These are phyloP conservation scores for Tipula vernalis DNA, from an alignment of 2,888 invertebrate species.

Conservation along the genomic window DNA sequence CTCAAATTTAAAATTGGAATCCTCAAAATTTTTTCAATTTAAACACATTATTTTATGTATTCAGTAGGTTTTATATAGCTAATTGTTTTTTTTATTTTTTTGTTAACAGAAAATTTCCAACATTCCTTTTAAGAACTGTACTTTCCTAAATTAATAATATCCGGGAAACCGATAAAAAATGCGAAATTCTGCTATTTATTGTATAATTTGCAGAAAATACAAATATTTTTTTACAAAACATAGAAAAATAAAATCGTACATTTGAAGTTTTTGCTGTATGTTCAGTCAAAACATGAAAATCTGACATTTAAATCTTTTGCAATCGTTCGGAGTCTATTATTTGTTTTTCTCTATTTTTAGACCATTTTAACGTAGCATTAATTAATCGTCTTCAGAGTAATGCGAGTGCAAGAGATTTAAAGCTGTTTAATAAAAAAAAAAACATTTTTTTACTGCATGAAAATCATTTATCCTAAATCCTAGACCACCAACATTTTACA, in stretches of 20 bases:
- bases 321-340: background rate
- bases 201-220: background rate
- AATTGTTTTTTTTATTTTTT: too few relatives aligned
- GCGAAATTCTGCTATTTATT: background rate
- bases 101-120: too few relatives aligned
- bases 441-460: background rate
- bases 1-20: too few relatives aligned
- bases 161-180: background rate
- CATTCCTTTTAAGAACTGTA: background rate
- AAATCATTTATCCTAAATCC: background rate
- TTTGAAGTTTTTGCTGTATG: slow-evolving; percentile 4
- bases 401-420: background rate
- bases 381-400: background rate
- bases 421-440: background rate
- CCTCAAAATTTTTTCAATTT: too few relatives aligned
- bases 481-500: background rate
- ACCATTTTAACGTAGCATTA: background rate
- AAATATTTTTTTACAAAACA: slow-evolving; percentile 5
- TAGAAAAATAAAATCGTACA: background rate
- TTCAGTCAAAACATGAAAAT: background rate
- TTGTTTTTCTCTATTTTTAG: background rate
- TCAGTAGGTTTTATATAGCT: too few relatives aligned
- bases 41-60: too few relatives aligned
- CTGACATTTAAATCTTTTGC: background rate
- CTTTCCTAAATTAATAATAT: background rate